These are phyloP conservation scores for Ectemnius lituratus DNA, from an alignment of 2,888 invertebrate genomes.

Conservation along the genomic window DNA sequence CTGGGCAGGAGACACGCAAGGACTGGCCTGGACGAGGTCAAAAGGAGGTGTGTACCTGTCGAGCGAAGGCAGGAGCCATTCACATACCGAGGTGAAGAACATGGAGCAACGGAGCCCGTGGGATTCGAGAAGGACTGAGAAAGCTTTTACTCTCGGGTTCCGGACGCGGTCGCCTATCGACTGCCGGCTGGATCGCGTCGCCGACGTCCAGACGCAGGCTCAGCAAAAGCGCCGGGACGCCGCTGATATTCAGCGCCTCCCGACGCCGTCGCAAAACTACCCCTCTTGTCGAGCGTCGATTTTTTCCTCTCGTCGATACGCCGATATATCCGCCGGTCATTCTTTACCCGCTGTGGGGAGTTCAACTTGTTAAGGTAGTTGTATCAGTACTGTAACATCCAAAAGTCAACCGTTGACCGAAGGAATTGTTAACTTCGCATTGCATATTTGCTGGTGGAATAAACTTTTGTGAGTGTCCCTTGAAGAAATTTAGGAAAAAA, in stretches of 20 bases:
- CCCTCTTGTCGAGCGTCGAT: too few species aligned
- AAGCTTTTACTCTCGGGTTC: constrained; percentile 11
- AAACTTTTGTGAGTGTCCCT: too few species aligned
- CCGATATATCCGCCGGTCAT: too few species aligned
- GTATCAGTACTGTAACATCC: too few species aligned
- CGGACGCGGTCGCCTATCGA: constrained; percentile 64
- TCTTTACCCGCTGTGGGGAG: too few species aligned
- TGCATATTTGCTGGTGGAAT: too few species aligned
- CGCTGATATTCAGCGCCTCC: constrained; percentile 15
- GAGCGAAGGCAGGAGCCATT: neutral
- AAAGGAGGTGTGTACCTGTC: neutral
- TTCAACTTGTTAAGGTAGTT: too few species aligned
- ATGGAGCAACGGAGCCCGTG: constrained; percentile 4
- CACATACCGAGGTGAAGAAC: constrained; percentile 9
- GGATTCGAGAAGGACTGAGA: neutral
- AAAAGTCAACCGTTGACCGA: too few species aligned
- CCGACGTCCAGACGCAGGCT: constrained; percentile 60
- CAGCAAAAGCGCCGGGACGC: constrained; percentile 54
- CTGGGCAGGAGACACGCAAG: neutral
- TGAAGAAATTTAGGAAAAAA: too few species aligned
- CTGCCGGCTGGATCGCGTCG: constrained; percentile 61
- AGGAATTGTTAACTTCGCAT: too few species aligned
- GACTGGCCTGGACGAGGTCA: neutral
- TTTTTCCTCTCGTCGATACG: too few species aligned
- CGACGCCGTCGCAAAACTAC: too few species aligned